These are phyloP conservation scores for Ormyrus nitidulus DNA, from an alignment of 2,888 invertebrate species.

Conservation along the genomic window DNA sequence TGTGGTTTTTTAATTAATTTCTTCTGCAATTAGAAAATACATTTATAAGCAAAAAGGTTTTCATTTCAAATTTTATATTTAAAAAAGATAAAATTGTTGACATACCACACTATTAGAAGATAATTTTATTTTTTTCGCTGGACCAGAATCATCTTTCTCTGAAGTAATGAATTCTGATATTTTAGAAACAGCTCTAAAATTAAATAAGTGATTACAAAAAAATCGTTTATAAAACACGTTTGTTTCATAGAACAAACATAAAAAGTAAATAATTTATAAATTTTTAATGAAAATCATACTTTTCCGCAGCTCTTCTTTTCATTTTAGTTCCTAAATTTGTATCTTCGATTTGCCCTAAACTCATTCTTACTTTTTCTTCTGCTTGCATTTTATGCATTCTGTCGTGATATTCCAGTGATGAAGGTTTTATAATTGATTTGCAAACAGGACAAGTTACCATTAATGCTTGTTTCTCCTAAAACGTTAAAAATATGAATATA, in stretches of 20 bases:
- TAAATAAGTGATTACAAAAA: constrained; percentile 10
- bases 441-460: constrained; percentile 79
- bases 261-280: background rate
- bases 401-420: constrained; percentile 80
- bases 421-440: constrained; percentile 77
- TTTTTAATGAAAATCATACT: constrained; percentile 63
- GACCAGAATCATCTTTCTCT: constrained; percentile 57
- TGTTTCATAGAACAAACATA: constrained; percentile 54
- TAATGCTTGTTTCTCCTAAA: constrained; percentile 70
- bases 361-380: constrained; percentile 60
- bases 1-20: constrained; percentile 57
- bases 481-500: background rate
- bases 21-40: constrained; percentile 56
- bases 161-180: constrained; percentile 68
- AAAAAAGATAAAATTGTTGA: constrained; percentile 11
- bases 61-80: constrained; percentile 27
- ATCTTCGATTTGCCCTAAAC: background rate
- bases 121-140: constrained; percentile 58
- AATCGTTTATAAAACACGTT: constrained; percentile 11
- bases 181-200: constrained; percentile 68
- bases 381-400: constrained; percentile 74
- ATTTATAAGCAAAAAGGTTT: constrained; percentile 4
- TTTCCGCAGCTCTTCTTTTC: constrained; percentile 76
- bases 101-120: constrained; percentile 56
- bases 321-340: constrained; percentile 21